phyloP scores from a whole-genome alignment of 2,797 vertebrate species.

The Myripristis jacobus region DNA sequence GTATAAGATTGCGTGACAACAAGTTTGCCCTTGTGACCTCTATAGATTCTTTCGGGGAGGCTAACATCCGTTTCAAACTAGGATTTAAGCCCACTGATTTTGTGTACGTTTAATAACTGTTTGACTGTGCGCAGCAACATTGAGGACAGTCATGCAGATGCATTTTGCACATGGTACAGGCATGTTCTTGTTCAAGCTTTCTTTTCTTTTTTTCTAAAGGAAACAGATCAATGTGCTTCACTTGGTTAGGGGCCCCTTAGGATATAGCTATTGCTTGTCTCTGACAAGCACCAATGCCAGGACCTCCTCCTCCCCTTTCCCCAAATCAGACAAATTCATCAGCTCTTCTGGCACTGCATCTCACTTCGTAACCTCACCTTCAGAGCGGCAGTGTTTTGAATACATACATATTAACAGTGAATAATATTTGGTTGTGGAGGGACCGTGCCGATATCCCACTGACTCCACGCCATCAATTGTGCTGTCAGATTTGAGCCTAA shows the following conservation, averaged over 20 bases:
- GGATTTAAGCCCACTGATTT: constrained; percentile 12
- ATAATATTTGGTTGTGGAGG: constrained; percentile 41
- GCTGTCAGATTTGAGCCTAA: constrained; percentile 53
- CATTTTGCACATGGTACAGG: constrained; percentile 42
- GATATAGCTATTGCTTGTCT: constrained; percentile 54
- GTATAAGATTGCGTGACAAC: constrained; percentile 19
- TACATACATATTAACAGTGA: constrained; percentile 64
- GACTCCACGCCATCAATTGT: constrained; percentile 42
- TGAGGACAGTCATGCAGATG: constrained; percentile 22
- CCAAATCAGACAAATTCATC: constrained; percentile 41
- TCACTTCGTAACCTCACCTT: constrained; percentile 62
- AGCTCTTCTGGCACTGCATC: constrained; percentile 29
- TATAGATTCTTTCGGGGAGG: constrained; percentile 17
- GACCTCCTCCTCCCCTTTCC: not conserved
- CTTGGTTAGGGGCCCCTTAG: constrained; percentile 43
- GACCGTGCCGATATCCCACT: constrained; percentile 41
- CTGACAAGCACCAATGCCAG: constrained; percentile 42
- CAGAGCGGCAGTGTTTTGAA: constrained; percentile 49
- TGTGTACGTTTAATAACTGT: constrained; percentile 32
- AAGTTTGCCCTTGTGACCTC: constrained; percentile 39
- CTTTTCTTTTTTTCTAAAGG: constrained; percentile 15
- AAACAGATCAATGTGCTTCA: constrained; percentile 62
- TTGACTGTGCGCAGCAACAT: constrained; percentile 23
- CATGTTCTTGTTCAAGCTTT: constrained; percentile 23
- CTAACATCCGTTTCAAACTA: not conserved